Base-by-base conservation (phyloP, 2,797 vertebrate species). In the Tapera naevia region DNA sequence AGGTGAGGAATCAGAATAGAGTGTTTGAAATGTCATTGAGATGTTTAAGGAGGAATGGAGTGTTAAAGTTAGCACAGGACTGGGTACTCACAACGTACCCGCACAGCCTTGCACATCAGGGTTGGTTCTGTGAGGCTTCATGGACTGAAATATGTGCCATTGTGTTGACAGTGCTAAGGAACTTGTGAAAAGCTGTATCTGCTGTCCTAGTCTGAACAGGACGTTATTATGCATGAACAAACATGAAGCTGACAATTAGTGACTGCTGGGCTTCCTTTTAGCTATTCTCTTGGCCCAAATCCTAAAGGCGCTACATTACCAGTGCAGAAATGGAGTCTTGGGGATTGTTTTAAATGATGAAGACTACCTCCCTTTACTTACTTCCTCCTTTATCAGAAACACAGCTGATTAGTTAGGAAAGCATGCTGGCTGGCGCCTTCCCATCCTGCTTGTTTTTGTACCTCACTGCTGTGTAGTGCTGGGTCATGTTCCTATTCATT, bases 361-460 rank as follows among this genome's bases (percentile, higher is more conserved):
- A 84, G 80, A 86, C 90, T 97, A 81, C 97, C 95, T 97, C 95
- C 96, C 89, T 93, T 90, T 58, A 91, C 95, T 91, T 89, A 94
- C 97, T 98, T 98, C 97, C 98, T 98, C 94, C 91, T 88, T 96
- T 96, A 97, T 98, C 97, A 95, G 91, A 95, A 84, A 88, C 91
- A n/a, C 75, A 86, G 93, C 86, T 96, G 97, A 98, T 98, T 97
- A 98, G 97, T 98, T 96, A 97, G 95, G 85, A 96, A 96, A 93
- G 76, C 93, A 71, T 86, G 85, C 92, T 93, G 85, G 85, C 94
- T 94, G 97, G 98, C 95, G 97, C 97, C 96, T 97, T 96, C 96
- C 97, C 97, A 98, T 97, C 97, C 97, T 90, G 64, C 93, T 94
- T 92, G 88, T 96, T 93, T 95, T 97, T 93, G 88, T 95, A 54